Evolutionary conservation across 2,888 invertebrate species (phyloP).

Genomic region (Neria commutata): DNA sequence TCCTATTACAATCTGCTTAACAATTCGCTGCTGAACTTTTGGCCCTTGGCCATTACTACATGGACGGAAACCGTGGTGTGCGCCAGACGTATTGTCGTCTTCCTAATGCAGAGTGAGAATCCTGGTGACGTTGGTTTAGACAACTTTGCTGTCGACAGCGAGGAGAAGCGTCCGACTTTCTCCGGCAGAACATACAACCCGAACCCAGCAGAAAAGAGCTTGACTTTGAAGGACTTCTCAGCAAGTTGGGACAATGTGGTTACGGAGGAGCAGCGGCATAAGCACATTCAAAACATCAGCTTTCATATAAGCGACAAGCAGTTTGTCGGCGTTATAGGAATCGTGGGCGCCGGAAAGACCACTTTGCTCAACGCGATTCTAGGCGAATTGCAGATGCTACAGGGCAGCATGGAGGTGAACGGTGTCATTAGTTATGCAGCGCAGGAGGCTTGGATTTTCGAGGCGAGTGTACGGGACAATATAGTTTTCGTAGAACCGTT

Average conservation of each 20-base stretch:
- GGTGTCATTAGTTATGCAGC: constrained; percentile 78
- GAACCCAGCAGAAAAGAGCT: constrained; percentile 45
- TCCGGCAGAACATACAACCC: constrained; percentile 45
- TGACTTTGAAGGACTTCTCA: constrained; percentile 61
- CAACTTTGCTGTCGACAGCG: constrained; percentile 41
- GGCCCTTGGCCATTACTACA: constrained; percentile 78
- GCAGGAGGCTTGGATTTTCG: constrained; percentile 84
- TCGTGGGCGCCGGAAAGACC: constrained; percentile 78
- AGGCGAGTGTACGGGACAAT: constrained; percentile 84
- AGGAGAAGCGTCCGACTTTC: constrained; percentile 43
- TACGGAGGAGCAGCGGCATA: constrained; percentile 34
- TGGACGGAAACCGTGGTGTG: constrained; percentile 79
- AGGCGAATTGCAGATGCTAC: constrained; percentile 70
- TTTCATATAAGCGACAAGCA: constrained; percentile 51
- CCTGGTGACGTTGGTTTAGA: constrained; percentile 46
- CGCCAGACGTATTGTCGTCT: constrained; percentile 72
- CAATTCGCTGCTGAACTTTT: constrained; percentile 76
- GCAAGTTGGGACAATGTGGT: constrained; percentile 65
- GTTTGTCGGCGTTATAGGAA: constrained; percentile 68
- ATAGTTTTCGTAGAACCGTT: constrained; percentile 81
- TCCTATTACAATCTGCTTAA: constrained; percentile 82
- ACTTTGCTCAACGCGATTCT: constrained; percentile 76
- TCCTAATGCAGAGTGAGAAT: constrained; percentile 62
- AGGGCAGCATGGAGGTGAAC: constrained; percentile 67
- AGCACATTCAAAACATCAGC: constrained; percentile 61